Evolutionary conservation across 2,797 vertebrate species (phyloP).

Genomic region (Girardinus metallicus): DNA sequence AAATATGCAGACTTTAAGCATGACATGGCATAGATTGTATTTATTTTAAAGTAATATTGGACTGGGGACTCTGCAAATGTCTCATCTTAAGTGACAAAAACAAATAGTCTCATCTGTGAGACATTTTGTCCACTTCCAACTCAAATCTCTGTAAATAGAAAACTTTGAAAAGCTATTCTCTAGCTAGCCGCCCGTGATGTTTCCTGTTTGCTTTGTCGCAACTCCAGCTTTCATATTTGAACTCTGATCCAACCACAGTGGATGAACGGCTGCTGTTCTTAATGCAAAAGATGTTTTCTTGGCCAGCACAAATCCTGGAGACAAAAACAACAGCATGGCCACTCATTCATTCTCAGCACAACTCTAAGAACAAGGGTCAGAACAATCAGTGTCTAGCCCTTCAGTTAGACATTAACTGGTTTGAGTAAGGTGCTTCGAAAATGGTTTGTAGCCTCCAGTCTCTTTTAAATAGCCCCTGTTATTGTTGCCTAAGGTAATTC

Average conservation of each 20-base stretch:
- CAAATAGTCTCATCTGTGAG: constrained; percentile 4
- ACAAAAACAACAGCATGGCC: constrained; percentile 54
- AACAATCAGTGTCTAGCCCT: constrained; percentile 22
- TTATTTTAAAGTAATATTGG: background rate
- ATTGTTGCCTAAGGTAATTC: constrained; percentile 15
- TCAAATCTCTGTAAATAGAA: constrained; percentile 11
- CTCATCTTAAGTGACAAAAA: background rate
- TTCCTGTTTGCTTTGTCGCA: constrained; percentile 33
- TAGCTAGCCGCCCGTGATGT: constrained; percentile 6
- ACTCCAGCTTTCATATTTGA: constrained; percentile 8
- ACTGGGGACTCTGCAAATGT: background rate
- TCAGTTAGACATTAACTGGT: constrained; percentile 53
- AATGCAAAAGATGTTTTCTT: constrained; percentile 59
- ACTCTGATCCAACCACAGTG: constrained; percentile 48
- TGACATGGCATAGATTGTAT: background rate
- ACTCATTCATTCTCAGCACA: constrained; percentile 52
- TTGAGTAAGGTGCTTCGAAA: constrained; percentile 21
- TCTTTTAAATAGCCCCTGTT: constrained; percentile 21
- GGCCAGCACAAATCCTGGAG: constrained; percentile 43
- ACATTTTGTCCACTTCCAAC: constrained; percentile 12
- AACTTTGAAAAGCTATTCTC: constrained; percentile 23
- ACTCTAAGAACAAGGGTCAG: constrained; percentile 20
- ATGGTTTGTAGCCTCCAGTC: constrained; percentile 9
- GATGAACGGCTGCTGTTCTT: constrained; percentile 44
- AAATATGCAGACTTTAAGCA: background rate